Conservation (phyloP, 2,797 vertebrate genomes). For the Clarias fuscus region DNA sequence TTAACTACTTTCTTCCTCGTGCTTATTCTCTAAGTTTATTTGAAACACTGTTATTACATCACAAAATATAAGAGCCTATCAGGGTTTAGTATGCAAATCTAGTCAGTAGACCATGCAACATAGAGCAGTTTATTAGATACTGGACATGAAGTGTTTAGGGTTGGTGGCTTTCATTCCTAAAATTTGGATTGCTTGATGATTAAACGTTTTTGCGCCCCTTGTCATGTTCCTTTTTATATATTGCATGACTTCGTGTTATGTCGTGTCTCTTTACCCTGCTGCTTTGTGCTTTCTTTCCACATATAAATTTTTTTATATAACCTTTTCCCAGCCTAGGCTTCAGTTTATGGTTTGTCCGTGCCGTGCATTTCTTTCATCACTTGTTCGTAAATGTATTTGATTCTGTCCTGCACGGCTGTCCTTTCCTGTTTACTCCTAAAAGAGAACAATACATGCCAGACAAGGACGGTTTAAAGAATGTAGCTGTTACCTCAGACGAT, state of each 20-base stretch:
- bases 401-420: slow-evolving; percentile 16
- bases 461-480: slow-evolving; percentile 16
- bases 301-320: background rate
- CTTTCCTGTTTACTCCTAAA: slow-evolving; percentile 46
- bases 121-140: background rate
- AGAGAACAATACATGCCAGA: slow-evolving; percentile 31
- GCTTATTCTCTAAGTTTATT: background rate
- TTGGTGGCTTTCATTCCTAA: background rate
- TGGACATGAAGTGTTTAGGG: background rate
- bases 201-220: background rate
- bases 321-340: background rate
- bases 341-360: slow-evolving; percentile 8
- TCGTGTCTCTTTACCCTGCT: background rate
- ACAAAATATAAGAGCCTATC: background rate
- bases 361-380: slow-evolving; percentile 4
- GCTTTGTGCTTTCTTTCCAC: background rate
- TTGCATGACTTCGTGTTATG: background rate
- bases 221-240: background rate
- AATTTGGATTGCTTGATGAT: background rate
- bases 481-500: slow-evolving; percentile 30
- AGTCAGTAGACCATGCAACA: background rate
- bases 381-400: slow-evolving; percentile 1
- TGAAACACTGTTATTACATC: background rate
- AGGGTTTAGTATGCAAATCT: background rate
- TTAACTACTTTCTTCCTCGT: no score